phyloP scores from a whole-genome alignment of 2,113 vertebrate species.

The Numenius arquata region DNA sequence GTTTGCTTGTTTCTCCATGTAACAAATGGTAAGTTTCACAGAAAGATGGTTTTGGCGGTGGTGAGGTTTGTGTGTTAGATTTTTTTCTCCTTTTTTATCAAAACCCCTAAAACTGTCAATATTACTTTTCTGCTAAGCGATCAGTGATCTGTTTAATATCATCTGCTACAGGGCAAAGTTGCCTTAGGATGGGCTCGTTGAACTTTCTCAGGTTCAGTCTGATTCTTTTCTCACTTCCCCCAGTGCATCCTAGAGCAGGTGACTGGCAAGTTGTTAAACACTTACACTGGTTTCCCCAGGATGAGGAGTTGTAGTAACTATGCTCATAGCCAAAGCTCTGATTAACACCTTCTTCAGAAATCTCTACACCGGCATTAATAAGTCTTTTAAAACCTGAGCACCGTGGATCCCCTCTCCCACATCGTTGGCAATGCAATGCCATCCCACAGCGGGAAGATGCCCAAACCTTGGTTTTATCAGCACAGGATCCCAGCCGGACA shows the following conservation, averaged over 20 bases:
- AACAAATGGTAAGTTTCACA: background rate
- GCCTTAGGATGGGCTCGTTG: background rate
- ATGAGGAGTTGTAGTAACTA: background rate
- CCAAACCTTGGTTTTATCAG: background rate
- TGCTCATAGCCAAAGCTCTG: background rate
- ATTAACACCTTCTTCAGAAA: background rate
- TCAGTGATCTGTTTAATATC: background rate
- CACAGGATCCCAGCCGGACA: background rate
- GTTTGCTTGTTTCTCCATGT: background rate
- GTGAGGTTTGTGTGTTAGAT: background rate
- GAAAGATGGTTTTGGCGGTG: background rate
- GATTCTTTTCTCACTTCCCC: background rate
- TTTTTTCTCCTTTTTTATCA: background rate
- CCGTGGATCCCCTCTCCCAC: fast-evolving
- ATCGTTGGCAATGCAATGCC: background rate
- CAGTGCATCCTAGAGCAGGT: background rate
- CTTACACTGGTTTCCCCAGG: background rate
- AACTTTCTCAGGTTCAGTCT: background rate
- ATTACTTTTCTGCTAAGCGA: background rate
- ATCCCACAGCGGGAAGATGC: background rate
- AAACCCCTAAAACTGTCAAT: background rate
- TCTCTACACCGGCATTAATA: background rate
- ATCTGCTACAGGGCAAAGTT: background rate
- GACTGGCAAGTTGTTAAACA: background rate
- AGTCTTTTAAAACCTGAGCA: background rate